Percentiles rank a stretch among this genome's conserved stretches.
Conservation (phyloP, 2,113 vertebrate genomes). For the Oxygymnocypris stewartii region DNA sequence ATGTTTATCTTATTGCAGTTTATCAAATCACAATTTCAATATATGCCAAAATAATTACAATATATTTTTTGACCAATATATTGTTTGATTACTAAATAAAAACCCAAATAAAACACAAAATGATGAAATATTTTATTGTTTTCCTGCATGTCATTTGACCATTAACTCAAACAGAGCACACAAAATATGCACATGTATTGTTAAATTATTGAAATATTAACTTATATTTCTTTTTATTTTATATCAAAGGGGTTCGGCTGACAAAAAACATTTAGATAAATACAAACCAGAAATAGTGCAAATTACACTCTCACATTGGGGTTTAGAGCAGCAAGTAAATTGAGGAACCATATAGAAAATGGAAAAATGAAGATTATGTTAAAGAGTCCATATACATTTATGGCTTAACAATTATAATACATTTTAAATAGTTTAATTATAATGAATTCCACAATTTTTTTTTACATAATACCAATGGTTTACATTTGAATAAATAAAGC, state of each 20-base stretch:
- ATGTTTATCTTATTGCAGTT: neutral
- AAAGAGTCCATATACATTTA: neutral
- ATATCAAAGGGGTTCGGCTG: neutral
- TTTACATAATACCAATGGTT: neutral
- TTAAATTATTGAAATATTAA: neutral
- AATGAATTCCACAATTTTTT: neutral
- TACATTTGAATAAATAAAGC: neutral
- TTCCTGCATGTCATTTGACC: neutral
- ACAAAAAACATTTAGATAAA: neutral
- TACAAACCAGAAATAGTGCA: too few relatives aligned
- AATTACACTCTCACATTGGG: neutral
- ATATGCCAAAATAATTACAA: neutral
- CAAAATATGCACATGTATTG: neutral
- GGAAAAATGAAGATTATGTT: too few relatives aligned
- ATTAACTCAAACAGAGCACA: neutral
- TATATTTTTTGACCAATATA: neutral
- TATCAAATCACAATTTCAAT: neutral
- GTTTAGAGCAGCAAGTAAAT: too few relatives aligned
- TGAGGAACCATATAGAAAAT: too few relatives aligned
- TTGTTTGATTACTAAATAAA: neutral
- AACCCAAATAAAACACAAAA: neutral
- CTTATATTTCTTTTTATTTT: neutral
- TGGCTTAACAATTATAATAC: neutral
- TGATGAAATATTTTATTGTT: constrained; percentile 1
- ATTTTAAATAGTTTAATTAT: neutral